Evolutionary conservation across 2,113 vertebrate genomes (phyloP), one percentile per base, ranked within the genome.

Genomic region (Ctenomys sociabilis): DNA sequence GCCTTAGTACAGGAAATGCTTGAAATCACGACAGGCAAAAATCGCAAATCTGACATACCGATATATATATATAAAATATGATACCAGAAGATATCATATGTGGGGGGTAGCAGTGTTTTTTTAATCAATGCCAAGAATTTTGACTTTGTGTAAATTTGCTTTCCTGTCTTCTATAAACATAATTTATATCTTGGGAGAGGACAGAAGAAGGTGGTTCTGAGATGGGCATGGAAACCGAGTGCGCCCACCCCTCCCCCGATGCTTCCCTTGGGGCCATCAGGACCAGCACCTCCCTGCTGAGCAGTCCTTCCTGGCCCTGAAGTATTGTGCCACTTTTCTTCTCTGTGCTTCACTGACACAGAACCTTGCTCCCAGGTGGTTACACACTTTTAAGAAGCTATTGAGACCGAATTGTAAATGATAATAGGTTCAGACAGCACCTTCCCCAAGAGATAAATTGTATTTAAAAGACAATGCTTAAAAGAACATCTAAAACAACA

Each of bases 381-480:
- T 37, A 73, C 83, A 91, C 30, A 63, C 54, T 80, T 78, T 83
- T 73, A 93, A 89, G 95, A 86, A 80, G 26, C n/a, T 83, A 63
- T 9, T 91, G 93, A 85, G 21, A 12, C 24, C 26, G 43, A 94
- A 86, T 37, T 82, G n/a, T 66, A 87, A 81, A 72, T 35, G 88
- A 88, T 83, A 88, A 72, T 57, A 93, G 22, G 52, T 49, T 86
- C 86, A 86, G 75, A 59, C 73, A 22, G 49, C 80, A n/a, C 28
- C 40, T 91, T 88, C 84, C 85, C 68, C 40, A 96, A 75, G 37
- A 61, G 32, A 93, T 72, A 12, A 40, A 35, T 89, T 95, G 91
- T 66, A 81, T 88, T 82, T 87, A 72, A 91, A 96, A 96, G 30
- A 63, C 10, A 87, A 75, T 90, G 32, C 19, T 37, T 59, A 28